A percentile compares a stretch with the other conserved stretches of the same genome.
Conservation (phyloP, 1,140 invertebrate species). For the Arion vulgaris region DNA sequence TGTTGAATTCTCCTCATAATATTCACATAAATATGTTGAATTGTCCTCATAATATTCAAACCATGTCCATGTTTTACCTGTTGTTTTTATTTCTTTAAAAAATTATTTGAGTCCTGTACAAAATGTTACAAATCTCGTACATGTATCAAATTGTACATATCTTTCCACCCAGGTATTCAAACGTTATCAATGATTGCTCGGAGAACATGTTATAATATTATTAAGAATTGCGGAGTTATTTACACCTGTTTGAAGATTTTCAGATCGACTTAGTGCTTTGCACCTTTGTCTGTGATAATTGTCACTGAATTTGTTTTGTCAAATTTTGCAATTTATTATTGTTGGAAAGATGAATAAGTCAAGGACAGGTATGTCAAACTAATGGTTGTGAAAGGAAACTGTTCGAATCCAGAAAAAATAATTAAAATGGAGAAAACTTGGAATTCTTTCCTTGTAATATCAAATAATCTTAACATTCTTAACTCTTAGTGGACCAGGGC, state of each 20-base stretch:
- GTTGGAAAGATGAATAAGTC: not conserved
- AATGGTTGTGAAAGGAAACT: not conserved
- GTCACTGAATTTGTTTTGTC: not conserved
- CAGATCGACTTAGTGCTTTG: not conserved
- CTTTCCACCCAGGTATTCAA: not conserved
- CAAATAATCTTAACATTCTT: too few species aligned
- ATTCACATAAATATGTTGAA: too few species aligned
- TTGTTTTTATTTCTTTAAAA: not conserved
- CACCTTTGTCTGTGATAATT: not conserved
- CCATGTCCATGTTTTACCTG: not conserved
- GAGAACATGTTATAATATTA: not conserved
- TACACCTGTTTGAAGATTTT: not conserved
- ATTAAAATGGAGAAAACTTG: too few species aligned
- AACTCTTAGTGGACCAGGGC: too few species aligned
- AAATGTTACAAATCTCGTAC: not conserved
- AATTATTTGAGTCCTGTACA: not conserved
- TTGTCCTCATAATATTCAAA: not conserved
- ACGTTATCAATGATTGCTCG: too few species aligned
- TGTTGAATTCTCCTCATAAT: too few species aligned
- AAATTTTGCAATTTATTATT: not conserved
- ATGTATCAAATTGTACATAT: not conserved
- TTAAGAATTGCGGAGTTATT: not conserved
- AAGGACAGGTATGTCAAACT: not conserved
- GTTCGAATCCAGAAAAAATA: not conserved
- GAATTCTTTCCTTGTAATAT: too few species aligned